These are phyloP conservation scores for Amazona guildingii DNA, from an alignment of 2,113 vertebrate genomes.

Conservation along the genomic window DNA sequence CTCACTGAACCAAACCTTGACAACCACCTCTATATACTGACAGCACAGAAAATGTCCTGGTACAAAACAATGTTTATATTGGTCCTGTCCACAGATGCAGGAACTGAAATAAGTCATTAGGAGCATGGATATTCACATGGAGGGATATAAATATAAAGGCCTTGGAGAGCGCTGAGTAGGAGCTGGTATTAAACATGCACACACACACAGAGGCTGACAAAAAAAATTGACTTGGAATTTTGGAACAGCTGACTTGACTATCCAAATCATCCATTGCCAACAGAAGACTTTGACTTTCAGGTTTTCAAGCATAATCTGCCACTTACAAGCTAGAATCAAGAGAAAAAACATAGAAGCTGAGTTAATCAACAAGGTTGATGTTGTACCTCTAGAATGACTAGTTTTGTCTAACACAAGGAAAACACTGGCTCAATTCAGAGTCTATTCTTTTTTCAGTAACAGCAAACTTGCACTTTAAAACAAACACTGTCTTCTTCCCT, in stretches of 20 bases:
- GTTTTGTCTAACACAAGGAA: background rate
- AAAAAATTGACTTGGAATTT: background rate
- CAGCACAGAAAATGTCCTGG: background rate
- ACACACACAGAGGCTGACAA: background rate
- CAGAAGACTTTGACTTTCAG: background rate
- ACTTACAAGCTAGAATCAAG: background rate
- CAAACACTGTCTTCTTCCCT: background rate
- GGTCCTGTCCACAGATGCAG: background rate
- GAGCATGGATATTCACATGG: background rate
- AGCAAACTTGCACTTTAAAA: background rate
- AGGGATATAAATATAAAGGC: background rate
- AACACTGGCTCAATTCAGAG: background rate
- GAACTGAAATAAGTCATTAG: background rate
- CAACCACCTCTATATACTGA: accelerated
- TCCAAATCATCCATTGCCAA: background rate
- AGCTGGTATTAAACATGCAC: background rate
- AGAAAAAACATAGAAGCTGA: background rate
- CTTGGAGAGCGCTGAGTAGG: background rate
- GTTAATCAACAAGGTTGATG: background rate
- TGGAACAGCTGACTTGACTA: background rate
- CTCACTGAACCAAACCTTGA: background rate
- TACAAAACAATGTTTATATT: background rate
- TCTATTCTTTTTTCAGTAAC: background rate
- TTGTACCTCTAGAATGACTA: background rate
- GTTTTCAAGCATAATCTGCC: background rate